These are phyloP conservation scores for Mesorhabditis sp. DNA, from an alignment of 2,888 invertebrate genomes.

Conservation along the genomic window DNA sequence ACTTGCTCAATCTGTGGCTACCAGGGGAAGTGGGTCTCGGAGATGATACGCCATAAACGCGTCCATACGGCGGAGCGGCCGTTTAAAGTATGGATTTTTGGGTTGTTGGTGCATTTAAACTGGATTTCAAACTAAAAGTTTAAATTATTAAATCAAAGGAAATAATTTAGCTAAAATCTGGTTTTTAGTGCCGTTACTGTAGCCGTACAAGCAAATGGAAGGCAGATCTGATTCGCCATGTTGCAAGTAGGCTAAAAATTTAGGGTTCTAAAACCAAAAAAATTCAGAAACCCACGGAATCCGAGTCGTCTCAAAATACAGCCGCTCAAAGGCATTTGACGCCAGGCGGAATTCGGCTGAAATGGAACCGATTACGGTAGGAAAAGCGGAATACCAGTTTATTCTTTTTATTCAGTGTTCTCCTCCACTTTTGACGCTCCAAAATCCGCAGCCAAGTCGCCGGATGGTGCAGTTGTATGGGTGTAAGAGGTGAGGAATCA, in stretches of 20 bases:
- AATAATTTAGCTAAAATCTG: too few species aligned
- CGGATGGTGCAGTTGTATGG: too few species aligned
- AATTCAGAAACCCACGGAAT: conserved; percentile 60
- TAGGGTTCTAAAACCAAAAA: not conserved
- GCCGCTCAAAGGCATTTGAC: conserved; percentile 55
- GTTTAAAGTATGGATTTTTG: conserved; percentile 46
- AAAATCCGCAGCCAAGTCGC: too few species aligned
- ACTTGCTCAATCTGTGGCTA: conserved; percentile 58
- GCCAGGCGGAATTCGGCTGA: conserved; percentile 4
- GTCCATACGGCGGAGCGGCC: conserved; percentile 61
- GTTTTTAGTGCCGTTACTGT: conserved; percentile 59
- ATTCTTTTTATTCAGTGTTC: too few species aligned
- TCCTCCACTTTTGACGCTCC: too few species aligned
- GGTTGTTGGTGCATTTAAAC: too few species aligned
- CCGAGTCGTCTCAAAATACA: conserved; percentile 58
- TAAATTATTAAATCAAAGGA: too few species aligned
- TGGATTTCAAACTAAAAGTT: too few species aligned
- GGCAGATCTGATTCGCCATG: conserved; percentile 62
- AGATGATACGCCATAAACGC: conserved; percentile 62
- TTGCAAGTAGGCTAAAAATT: conserved; percentile 56
- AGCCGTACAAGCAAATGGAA: conserved; percentile 62
- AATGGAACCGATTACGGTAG: too few species aligned
- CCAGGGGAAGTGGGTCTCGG: conserved; percentile 61
- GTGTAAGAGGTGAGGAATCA: too few species aligned
- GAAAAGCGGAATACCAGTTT: too few species aligned